Evolutionary conservation across 2,113 vertebrate species (phyloP).

Genomic region (Haemorhous mexicanus): DNA sequence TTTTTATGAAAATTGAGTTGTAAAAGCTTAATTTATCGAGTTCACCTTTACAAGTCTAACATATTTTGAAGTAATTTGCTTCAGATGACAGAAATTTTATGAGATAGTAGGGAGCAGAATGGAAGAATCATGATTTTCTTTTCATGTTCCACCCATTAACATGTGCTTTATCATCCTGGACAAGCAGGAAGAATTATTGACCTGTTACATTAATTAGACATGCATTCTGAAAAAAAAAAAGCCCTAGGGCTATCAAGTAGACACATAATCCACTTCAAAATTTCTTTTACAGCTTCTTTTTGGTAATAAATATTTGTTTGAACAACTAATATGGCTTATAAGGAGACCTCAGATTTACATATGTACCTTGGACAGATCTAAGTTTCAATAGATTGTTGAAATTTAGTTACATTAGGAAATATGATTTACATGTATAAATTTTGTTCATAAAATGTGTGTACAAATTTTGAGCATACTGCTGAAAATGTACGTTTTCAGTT

Average conservation of each 20-base stretch:
- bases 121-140: neutral
- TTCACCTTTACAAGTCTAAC: neutral
- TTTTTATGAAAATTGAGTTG: neutral
- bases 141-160: neutral
- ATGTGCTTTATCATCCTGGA: neutral
- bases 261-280: neutral
- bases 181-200: neutral
- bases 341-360: neutral
- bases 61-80: neutral
- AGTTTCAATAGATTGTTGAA: neutral
- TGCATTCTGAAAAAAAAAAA: neutral
- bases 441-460: neutral
- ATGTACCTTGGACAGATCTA: neutral
- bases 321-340: neutral
- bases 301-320: neutral
- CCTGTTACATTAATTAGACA: neutral
- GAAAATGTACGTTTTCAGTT: neutral
- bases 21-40: neutral
- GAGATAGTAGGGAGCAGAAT: neutral
- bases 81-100: neutral
- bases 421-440: neutral
- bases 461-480: neutral
- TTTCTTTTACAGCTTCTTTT: neutral
- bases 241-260: neutral
- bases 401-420: neutral